Base-by-base conservation (phyloP, 2,888 invertebrate genomes). In the Cryptus viduatorius region DNA sequence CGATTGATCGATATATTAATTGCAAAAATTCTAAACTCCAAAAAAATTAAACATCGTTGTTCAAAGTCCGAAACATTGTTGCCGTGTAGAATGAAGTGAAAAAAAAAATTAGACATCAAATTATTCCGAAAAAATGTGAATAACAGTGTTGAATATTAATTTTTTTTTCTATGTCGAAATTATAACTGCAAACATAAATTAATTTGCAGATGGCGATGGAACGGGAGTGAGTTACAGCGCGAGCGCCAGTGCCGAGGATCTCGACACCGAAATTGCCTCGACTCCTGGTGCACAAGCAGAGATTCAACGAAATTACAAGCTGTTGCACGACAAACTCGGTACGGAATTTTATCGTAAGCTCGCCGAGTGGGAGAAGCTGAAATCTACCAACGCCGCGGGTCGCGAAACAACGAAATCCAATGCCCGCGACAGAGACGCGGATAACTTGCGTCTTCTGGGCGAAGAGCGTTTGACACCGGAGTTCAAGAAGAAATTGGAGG, bases 401-500 rank as follows among this genome's bases (percentile, higher is more conserved):
- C 85, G 82, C n/a, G 84, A 86, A 31, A 71, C 82, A 1, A 29
- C 76, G n/a, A 80, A 73, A 56, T 48, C 68, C 44, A 86, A 64
- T 73, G 68, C 61, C 61, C 86, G 76, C 81, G 88, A 88, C 3
- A 83, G 79, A 67, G 87, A 90, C 68, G 75, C 87, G 90, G 83
- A 94, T 90, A 89, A 88, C 67, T 53, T 86, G 81, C 73, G 78
- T 88, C 89, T 94, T 81, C 90, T 94, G 12, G 94, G 94, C 14
- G 96, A 97, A 88, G 96, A 97, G 79, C 96, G 97, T 90, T 92
- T 97, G 5, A 96, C 97, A 0, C 96, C 97, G 0, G 97, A 97
- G 89, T 97, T 97, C 91, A 95, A 96, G 71, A 97, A 97, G 93
- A 98, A 98, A 92, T 94, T 98, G 42, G 96, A 96, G 87, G 98